Evolutionary conservation across 2,113 vertebrate species (phyloP).

Genomic region (Nyctibius bracteatus): DNA sequence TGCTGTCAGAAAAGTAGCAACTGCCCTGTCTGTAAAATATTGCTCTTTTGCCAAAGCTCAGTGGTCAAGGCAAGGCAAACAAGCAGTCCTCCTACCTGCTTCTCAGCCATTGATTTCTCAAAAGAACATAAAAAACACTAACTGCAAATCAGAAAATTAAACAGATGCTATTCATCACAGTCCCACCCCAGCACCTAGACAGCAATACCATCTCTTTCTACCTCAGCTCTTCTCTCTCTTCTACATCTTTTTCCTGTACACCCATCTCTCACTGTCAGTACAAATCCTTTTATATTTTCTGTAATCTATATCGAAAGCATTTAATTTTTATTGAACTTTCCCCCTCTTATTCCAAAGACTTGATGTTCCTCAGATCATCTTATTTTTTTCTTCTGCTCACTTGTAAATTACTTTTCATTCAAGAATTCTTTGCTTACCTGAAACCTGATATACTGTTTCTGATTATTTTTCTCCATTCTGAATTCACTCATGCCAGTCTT

Average conservation of each 20-base stretch:
- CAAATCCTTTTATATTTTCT: not conserved
- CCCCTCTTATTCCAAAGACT: not conserved
- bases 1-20: not conserved
- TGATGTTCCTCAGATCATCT: not conserved
- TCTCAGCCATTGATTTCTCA: not conserved
- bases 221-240: not conserved
- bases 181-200: not conserved
- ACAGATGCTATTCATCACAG: not conserved
- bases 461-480: not conserved
- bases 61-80: not conserved
- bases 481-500: not conserved
- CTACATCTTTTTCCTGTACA: not conserved
- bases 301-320: not conserved
- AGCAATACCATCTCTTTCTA: not conserved
- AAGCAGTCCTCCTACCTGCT: not conserved
- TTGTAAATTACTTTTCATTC: not conserved
- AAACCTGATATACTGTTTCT: not conserved
- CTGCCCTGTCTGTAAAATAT: not conserved
- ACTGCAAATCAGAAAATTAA: conserved; percentile 4
- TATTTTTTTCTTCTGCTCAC: not conserved
- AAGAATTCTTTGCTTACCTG: not conserved
- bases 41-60: not conserved
- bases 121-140: not conserved
- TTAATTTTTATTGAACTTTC: not conserved
- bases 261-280: not conserved